Percentiles rank a stretch among this genome's conserved stretches.
phyloP scores from a whole-genome alignment of 2,888 invertebrate species.

The Andricus quercusramuli region DNA sequence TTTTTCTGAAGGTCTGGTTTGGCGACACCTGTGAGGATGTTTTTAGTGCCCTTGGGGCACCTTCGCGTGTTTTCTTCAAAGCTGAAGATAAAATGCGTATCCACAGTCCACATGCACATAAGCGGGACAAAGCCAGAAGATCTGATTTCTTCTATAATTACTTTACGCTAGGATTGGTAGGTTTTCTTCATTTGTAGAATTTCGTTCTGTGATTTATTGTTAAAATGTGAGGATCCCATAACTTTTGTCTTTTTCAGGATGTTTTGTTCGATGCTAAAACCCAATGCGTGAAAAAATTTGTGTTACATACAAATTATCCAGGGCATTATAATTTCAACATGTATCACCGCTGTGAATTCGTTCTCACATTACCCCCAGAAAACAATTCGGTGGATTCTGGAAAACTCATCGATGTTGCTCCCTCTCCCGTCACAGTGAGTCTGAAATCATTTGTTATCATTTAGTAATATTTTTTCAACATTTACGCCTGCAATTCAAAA shows the following conservation, averaged over 20 bases:
- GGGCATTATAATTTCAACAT: constrained; percentile 99
- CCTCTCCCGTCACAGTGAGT: constrained; percentile 82
- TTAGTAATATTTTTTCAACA: constrained; percentile 34
- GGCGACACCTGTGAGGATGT: constrained; percentile 95
- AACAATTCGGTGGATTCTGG: constrained; percentile 80
- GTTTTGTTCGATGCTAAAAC: constrained; percentile 97
- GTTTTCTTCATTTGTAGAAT: constrained; percentile 68
- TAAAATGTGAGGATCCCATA: too few relatives aligned
- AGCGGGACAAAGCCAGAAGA: constrained; percentile 87
- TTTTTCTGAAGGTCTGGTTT: constrained; percentile 83
- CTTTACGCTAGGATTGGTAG: constrained; percentile 95
- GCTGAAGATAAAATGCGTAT: constrained; percentile 99
- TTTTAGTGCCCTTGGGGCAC: constrained; percentile 92
- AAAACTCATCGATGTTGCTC: constrained; percentile 81
- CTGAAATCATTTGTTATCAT: constrained; percentile 14
- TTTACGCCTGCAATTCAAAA: constrained; percentile 10
- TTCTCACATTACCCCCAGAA: constrained; percentile 87
- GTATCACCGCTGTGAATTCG: constrained; percentile 97
- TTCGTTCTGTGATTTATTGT: constrained; percentile 14
- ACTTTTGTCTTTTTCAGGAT: constrained; percentile 84
- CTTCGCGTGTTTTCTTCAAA: constrained; percentile 96
- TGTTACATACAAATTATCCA: constrained; percentile 99
- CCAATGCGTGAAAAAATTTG: constrained; percentile 96
- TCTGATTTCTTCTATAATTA: constrained; percentile 99
- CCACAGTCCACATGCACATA: constrained; percentile 92